phyloP scores from a whole-genome alignment of 2,888 invertebrate genomes.

The Ecliptopera silaceata region DNA sequence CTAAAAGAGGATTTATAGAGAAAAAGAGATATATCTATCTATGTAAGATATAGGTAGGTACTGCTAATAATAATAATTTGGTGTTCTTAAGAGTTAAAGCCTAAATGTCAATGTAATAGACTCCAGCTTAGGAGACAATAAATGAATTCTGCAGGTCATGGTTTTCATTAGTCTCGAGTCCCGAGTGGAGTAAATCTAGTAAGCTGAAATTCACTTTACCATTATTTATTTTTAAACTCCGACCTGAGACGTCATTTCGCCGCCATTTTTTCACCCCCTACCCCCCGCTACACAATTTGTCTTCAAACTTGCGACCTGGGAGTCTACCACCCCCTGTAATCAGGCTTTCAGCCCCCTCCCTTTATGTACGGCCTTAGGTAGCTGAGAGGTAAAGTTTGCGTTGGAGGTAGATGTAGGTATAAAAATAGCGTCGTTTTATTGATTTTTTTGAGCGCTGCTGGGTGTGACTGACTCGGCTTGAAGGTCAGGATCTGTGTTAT shows the following conservation, averaged over 20 bases:
- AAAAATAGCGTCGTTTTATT: slow-evolving; percentile 20
- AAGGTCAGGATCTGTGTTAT: slow-evolving; percentile 6
- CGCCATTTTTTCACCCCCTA: slow-evolving; percentile 63
- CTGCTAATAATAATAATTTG: too few relatives aligned
- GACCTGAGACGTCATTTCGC: slow-evolving; percentile 56
- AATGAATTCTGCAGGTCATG: slow-evolving; percentile 14
- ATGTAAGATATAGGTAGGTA: too few relatives aligned
- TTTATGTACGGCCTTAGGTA: slow-evolving; percentile 67
- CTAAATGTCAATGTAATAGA: background rate
- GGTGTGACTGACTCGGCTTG: slow-evolving; percentile 13
- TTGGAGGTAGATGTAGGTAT: slow-evolving; percentile 21
- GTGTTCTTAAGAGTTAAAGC: background rate
- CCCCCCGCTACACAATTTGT: slow-evolving; percentile 62
- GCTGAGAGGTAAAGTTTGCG: slow-evolving; percentile 44
- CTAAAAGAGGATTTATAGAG: too few relatives aligned
- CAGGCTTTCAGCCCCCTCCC: slow-evolving; percentile 42
- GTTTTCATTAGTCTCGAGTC: slow-evolving; percentile 27
- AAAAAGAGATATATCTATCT: too few relatives aligned
- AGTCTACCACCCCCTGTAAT: slow-evolving; percentile 41
- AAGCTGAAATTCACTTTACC: slow-evolving; percentile 42
- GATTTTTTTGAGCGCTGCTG: slow-evolving; percentile 13
- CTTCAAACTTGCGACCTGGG: slow-evolving; percentile 70
- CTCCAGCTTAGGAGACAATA: background rate
- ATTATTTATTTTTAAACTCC: slow-evolving; percentile 60
- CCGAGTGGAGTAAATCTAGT: slow-evolving; percentile 30